Evolutionary conservation across 2,888 invertebrate genomes (phyloP).

Genomic region (Dynastes maya): DNA sequence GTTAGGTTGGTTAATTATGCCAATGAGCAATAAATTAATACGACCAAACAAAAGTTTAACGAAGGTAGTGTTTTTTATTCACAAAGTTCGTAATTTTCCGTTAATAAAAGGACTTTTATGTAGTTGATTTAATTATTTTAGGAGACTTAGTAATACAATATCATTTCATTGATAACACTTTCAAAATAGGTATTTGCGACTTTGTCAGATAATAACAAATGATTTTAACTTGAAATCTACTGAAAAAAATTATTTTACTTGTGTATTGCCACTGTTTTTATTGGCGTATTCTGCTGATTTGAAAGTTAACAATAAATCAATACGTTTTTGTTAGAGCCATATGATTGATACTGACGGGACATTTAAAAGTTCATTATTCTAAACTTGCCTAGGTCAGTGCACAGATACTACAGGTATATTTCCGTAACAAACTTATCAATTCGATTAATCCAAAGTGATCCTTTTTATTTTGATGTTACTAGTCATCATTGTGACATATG

Average conservation of each 20-base stretch:
- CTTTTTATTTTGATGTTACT: not conserved
- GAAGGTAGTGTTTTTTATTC: not conserved
- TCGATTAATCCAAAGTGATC: not conserved
- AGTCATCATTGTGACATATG: not conserved
- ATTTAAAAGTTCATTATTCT: slow-evolving; percentile 15
- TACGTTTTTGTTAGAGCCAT: not conserved
- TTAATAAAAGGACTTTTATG: not conserved
- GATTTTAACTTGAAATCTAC: not conserved
- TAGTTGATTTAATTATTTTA: not conserved
- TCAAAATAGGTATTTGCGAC: not conserved
- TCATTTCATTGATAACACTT: slow-evolving; percentile 6
- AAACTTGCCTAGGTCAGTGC: slow-evolving; percentile 5
- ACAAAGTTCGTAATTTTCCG: not conserved
- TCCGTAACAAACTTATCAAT: slow-evolving; percentile 1
- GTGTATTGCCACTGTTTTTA: not conserved
- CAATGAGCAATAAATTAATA: not conserved
- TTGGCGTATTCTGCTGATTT: not conserved
- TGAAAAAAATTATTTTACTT: not conserved
- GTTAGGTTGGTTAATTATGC: not conserved
- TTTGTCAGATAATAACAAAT: not conserved
- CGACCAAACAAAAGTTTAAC: not conserved
- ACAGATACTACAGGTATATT: not conserved
- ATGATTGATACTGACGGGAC: not conserved
- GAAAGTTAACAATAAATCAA: not conserved
- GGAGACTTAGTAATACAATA: not conserved